Evolutionary conservation across 64 coral and sea anemone genomes (phyloP), one percentile per base, ranked within the genome.

Genomic region (Montipora capricornis): DNA sequence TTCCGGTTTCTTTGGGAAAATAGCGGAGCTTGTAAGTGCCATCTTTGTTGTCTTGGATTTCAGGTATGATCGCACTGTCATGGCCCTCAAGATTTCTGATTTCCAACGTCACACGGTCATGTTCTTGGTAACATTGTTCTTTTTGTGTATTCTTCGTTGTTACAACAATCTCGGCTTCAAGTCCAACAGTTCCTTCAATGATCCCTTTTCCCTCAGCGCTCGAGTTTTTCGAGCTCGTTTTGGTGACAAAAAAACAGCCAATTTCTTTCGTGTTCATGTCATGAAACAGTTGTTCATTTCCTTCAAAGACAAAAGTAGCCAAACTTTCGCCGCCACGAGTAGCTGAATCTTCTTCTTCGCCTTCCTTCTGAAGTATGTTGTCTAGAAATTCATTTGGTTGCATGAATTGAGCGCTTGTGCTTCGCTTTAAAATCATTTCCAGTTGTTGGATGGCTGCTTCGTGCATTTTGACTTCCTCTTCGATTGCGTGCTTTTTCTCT

Each of bases 101-200:
- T 13, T 92, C 71, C 5, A 87, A 53, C 26, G 48, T n/a, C 3
- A 92, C 52, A 15, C 83, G 5, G 8, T 81, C 86, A n/a, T 20
- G 44, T 8, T 81, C 19, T 13, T 92, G 68, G 64, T 92, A 78
- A 46, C 75, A 48, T 8, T 58, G 19, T 62, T 76, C 45, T 19
- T n/a, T 16, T 13, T 73, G 22, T 2, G 91, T 62, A 24, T 87
- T 62, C 45, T 44, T 8, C n/a, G 86, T 77, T 5, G 91, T 77
- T 14, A 92, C 67, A 67, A 20, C 51, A 67, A 92, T 84, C 83
- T 48, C 61, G 2, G 83, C 86, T 52, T 92, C 67, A 9, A 92
- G 57, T 66, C 91, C 91, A 74, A 92, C 91, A 51, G 91, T 92
- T 77, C 70, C 91, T 75, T 92, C 83, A 29, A 76, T 86, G 9